Base-by-base conservation (phyloP, 1,140 invertebrate genomes). In the Leucophenga varia region DNA sequence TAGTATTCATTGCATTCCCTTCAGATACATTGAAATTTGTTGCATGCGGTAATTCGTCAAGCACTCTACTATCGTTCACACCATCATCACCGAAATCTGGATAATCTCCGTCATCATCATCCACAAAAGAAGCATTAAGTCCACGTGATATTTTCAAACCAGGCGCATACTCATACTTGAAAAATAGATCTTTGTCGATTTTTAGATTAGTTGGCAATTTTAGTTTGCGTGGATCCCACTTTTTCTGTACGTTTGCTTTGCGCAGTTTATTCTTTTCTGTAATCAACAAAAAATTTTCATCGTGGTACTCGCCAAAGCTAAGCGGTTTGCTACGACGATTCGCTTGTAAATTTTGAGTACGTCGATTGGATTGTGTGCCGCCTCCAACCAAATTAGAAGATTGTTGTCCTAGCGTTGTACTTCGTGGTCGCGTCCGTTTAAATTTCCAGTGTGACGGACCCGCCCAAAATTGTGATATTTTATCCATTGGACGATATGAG, bases 381-480 rank as follows among this genome's bases (percentile, higher is more conserved):
- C 10, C 48, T 43, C 3, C 45, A 18, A 1, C 31, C 25, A 12
- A 49, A 12, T 18, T 20, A 2, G 3, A 14, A 12, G 22, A 22
- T 22, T 48, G 60, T 40, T 49, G 38, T 0, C 45, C 57, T 14
- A 70, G 40, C 7, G 13, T 21, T 0, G 61, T 61, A 7, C 7
- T 55, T 7, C 55, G 57, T 3, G 47, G 43, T 0, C 70, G 58
- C 0, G 47, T 21, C 2, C 67, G 51, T 35, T 67, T 69, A 16
- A 75, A 75, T 52, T 75, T 75, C 73, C 73, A 75, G 44, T 75
- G 64, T 1, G 73, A 74, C 10, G 73, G 73, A 2, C 73, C 73
- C 1, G 73, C 73, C 73, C 73, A 75, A 32, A 75, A 75, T 37
- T 72, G 68, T 19, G 63, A 69, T 8, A 75, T 75, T 45, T 75